Evolutionary conservation across 2,888 invertebrate species (phyloP), one percentile per base, ranked within the genome.

Genomic region (Microplitis deprimator): DNA sequence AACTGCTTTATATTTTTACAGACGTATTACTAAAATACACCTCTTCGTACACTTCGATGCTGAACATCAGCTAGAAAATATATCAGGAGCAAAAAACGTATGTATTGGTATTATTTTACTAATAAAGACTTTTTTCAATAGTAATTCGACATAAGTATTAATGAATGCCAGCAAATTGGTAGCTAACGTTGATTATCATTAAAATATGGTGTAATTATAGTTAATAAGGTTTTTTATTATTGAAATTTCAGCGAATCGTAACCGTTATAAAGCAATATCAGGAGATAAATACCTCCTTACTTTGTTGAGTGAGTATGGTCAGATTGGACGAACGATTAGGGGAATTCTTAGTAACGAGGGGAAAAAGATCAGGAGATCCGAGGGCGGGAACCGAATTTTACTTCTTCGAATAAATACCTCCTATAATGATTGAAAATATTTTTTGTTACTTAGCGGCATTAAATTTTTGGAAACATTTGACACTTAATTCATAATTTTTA

Each of bases 291-390:
- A 73, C 64, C 20, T 73, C 65, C n/a, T 71, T 71, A 38, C 7
- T 13, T 50, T 50, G 13, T 50, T 50, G 29, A 20, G 2, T 5
- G 2, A 50, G 61, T n/a, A 40, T 20, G 65, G 64, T 7, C 16
- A 71, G 62, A 73, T 73, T 73, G 64, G 65, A 62, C 20, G 41
- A 62, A 71, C 61, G 64, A 16, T 40, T n/a, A 64, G 64, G 73
- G 73, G 73, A 65, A 64, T 39, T 73, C 41, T 65, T 41, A 1
- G 6, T 13, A 16, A 40, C 64, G 10, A 65, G 64, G 73, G 68
- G 73, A 73, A 10, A 61, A 68, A n/a, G 16, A 77, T 62, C 73
- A 77, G 76, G 76, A 61, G 72, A 74, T 13, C 40, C 67, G 67
- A 71, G 73, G 73, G 73, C 73, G 73, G 64, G 64, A 61, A 68